These are phyloP conservation scores for Momotus momota DNA, from an alignment of 2,797 vertebrate genomes.

Conservation along the genomic window DNA sequence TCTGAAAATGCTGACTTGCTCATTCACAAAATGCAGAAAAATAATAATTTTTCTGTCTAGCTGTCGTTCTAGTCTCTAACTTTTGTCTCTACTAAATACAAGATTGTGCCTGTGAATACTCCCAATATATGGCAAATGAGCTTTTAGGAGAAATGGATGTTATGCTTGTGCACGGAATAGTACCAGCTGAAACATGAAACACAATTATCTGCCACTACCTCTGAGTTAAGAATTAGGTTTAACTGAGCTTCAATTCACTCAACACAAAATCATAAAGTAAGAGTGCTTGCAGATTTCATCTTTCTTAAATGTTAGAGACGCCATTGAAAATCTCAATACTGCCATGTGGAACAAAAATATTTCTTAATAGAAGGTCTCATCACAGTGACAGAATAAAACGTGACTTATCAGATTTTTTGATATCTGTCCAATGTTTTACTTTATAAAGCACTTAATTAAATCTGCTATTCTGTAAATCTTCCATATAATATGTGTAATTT, in stretches of 20 bases:
- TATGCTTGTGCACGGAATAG: neutral
- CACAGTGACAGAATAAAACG: neutral
- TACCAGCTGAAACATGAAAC: neutral
- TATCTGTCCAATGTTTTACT: conserved; percentile 3
- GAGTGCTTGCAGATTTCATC: neutral
- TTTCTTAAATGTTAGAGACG: neutral
- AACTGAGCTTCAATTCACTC: neutral
- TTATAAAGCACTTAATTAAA: conserved; percentile 26
- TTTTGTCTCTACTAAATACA: neutral
- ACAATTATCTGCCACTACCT: neutral
- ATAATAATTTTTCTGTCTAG: neutral
- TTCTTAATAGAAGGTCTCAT: neutral
- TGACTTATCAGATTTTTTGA: neutral
- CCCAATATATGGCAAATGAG: neutral
- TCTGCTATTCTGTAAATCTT: neutral
- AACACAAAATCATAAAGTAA: neutral
- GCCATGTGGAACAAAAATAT: neutral
- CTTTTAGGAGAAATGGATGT: neutral
- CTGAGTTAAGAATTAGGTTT: neutral
- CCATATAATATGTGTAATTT: neutral
- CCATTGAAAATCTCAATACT: neutral
- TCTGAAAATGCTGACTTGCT: neutral
- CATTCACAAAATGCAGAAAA: too few species aligned
- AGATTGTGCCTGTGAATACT: neutral
- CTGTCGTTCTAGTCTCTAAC: neutral